Base-by-base conservation (phyloP, 2,888 invertebrate genomes). In the Microlaimidae sp. region DNA sequence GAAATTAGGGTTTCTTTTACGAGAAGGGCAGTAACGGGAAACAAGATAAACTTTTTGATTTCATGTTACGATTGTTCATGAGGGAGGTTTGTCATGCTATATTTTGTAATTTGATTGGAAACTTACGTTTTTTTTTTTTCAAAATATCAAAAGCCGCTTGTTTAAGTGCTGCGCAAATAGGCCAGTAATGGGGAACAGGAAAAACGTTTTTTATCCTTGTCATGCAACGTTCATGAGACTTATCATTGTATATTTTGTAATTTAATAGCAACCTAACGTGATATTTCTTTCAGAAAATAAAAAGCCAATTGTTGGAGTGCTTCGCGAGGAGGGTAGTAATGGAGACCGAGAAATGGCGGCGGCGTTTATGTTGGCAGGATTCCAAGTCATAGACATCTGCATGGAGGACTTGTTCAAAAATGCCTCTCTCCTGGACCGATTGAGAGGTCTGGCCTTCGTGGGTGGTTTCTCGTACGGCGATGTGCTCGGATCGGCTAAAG, bases 401-500 rank as follows among this genome's bases (percentile, higher is more conserved):
- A 67, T 65, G 65, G 63, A 59, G 19, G 67, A 66, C 56, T 48
- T 66, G 13, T 42, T 57, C 4, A 45, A 23, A 48, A 13, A 17
- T 19, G n/a, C 1, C 80, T 78, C 1, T n/a, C n/a, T n/a, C n/a
- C 73, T 92, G 32, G 82, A 86, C 57, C 74, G 77, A 24, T 93
- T 92, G 75, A 79, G 81, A 60, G 93, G 95, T 1, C 68, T 95
- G 17, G 80, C 89, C 48, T 95, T 95, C 71, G 93, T 93, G 0
- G 95, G 90, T 45, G 97, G 97, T n/a, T 97, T 97, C 72, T 93
- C 92, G 72, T 95, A 92, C 72, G 93, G 90, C 43, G 89, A 89
- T 82, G 95, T 93, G 0, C 76, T 93, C 50, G 95, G 95, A 3
- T 92, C 93, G 0, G 93, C 89, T 0, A 93, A 90, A 75, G 75